Evolutionary conservation across 2,113 vertebrate species (phyloP), one percentile per base, ranked within the genome.

Genomic region (Leptodactylus fuscus): DNA sequence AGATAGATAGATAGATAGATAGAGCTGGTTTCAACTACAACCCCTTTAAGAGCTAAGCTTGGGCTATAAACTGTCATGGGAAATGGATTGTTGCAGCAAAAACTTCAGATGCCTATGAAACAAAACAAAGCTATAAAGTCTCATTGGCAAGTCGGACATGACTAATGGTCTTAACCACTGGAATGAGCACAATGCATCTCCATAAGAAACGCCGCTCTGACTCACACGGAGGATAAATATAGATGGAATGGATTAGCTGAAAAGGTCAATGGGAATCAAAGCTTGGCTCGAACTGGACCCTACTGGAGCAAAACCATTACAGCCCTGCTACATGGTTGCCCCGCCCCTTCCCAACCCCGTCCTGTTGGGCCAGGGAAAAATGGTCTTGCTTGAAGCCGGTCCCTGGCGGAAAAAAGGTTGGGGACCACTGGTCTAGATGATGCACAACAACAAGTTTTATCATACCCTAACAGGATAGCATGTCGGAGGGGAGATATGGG

Each of bases 111-210:
- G 12, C 53, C 12, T 60, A 34, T 55, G 51, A 65, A 81, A 73
- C 49, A 18, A 36, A 78, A 55, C 75, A 36, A 55, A 55, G 49
- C 32, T 55, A 34, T 48, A 53, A 16, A 77, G 48, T 24, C 34
- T 62, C 38, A 62, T 44, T 29, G 49, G 55, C n/a, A 44, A 41
- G 22, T 15, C 36, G 20, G 53, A 34, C 32, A 60, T 18, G 53
- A 60, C 53, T 60, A 38, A 62, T 32, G 15, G 13, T 20, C 36
- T 67, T 34, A 24, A 32, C 38, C 79, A 67, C 58, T 69, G 55
- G 60, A 80, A 81, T 69, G 58, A 67, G 34, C n/a, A 46, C 79
- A 44, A 65, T 62, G 58, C 10, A 44, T 81, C 58, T 29, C 46
- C 38, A 79, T 60, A n/a, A n/a, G 29, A 41, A 79, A 15, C 53